Conservation (phyloP, 2,113 vertebrate genomes). For the Acinonyx jubatus region DNA sequence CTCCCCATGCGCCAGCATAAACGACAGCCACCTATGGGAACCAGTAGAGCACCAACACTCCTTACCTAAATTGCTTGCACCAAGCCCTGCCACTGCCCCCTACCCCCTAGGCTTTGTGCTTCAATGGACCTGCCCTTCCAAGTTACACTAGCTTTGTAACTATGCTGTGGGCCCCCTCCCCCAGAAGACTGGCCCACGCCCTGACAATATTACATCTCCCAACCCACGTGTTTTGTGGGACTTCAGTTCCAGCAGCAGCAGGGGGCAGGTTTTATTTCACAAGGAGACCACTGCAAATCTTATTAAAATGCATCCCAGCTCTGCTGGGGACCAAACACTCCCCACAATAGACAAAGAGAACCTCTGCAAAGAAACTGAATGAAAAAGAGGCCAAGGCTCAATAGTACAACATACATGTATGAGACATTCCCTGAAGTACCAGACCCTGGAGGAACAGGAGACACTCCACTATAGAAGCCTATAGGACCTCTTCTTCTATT, state of each 20-base stretch:
- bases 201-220: not conserved
- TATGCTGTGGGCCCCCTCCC: not conserved
- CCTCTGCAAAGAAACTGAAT: not conserved
- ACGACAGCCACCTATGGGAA: not conserved
- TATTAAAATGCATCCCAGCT: not conserved
- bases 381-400: not conserved
- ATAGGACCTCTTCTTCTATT: not conserved
- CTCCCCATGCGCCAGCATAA: not conserved
- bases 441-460: not conserved
- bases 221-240: not conserved
- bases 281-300: not conserved
- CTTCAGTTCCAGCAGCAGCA: not conserved
- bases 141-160: not conserved
- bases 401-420: not conserved
- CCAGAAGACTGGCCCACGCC: not conserved
- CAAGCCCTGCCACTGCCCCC: not conserved
- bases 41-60: not conserved
- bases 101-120: not conserved
- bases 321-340: not conserved
- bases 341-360: not conserved
- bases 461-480: not conserved
- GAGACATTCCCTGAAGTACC: not conserved
- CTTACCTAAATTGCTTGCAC: not conserved
- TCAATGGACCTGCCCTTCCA: not conserved
- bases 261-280: not conserved